Evolutionary conservation across 2,888 invertebrate species (phyloP).

Genomic region (Athalia rosae): DNA sequence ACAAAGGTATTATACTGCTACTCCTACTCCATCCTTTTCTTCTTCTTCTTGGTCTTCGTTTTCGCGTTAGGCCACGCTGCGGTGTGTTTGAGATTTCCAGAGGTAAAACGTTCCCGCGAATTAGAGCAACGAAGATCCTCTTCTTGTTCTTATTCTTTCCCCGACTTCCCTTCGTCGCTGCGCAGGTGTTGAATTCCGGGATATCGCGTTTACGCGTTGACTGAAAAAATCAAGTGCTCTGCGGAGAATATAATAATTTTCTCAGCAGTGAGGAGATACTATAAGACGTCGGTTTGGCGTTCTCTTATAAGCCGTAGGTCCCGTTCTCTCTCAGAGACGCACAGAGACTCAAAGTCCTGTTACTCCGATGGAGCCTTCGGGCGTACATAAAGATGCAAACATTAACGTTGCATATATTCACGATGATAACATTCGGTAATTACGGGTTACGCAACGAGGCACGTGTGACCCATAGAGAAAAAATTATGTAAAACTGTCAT

Average conservation of each 20-base stretch:
- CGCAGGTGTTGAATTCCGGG: neutral
- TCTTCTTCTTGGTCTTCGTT: too few relatives aligned
- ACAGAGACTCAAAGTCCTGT: slow-evolving; percentile 59
- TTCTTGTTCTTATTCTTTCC: neutral
- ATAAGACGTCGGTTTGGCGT: neutral
- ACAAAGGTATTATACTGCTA: too few relatives aligned
- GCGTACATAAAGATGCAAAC: slow-evolving; percentile 46
- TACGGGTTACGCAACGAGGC: slow-evolving; percentile 26
- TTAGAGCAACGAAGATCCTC: too few relatives aligned
- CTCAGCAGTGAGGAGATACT: neutral
- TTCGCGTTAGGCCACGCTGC: too few relatives aligned
- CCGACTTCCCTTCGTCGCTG: too few relatives aligned
- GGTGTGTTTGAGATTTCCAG: too few relatives aligned
- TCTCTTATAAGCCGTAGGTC: slow-evolving; percentile 19
- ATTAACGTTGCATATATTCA: slow-evolving; percentile 36
- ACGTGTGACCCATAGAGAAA: slow-evolving; percentile 2
- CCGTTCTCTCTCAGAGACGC: slow-evolving; percentile 37
- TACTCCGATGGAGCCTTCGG: slow-evolving; percentile 62
- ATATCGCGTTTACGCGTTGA: slow-evolving; percentile 1
- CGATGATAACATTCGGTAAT: slow-evolving; percentile 30
- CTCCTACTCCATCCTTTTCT: too few relatives aligned
- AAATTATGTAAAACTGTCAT: neutral
- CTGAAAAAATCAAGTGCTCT: slow-evolving; percentile 27
- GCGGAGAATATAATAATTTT: neutral
- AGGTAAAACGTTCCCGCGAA: too few relatives aligned